phyloP scores from a whole-genome alignment of 2,113 vertebrate genomes.

The Pedetes capensis region DNA sequence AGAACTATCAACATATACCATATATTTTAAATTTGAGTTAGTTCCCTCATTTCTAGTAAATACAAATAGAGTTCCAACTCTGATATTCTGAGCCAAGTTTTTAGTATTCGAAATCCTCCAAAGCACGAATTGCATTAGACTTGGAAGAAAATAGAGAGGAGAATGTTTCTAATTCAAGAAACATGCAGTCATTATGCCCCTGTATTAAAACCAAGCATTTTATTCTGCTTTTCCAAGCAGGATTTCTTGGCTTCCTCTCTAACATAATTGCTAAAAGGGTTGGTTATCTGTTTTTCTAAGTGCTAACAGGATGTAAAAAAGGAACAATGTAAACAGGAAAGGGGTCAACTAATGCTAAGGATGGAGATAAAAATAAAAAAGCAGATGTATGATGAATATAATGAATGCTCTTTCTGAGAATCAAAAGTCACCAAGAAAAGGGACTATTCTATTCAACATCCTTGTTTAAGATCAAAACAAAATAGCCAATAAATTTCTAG shows the following conservation, averaged over 20 bases:
- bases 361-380: neutral
- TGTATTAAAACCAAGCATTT: conserved; percentile 14
- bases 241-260: conserved; percentile 14
- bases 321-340: conserved; percentile 28
- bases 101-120: neutral
- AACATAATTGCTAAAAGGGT: conserved; percentile 2
- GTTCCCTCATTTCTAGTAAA: conserved; percentile 13
- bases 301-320: neutral
- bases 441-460: neutral
- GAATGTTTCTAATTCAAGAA: conserved; percentile 30
- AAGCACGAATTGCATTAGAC: neutral
- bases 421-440: neutral
- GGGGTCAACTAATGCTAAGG: neutral
- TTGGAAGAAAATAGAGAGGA: conserved; percentile 1
- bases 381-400: neutral
- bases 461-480: conserved; percentile 2
- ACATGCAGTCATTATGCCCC: neutral
- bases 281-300: conserved; percentile 6
- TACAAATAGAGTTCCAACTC: neutral
- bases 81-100: neutral
- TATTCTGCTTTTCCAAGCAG: neutral
- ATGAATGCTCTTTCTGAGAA: neutral
- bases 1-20: neutral
- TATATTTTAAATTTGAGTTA: neutral
- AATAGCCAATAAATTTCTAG: neutral